Percentiles rank a stretch among this genome's conserved stretches.
Conservation (phyloP, 1,140 invertebrate genomes). For the Hycleus cichorii region DNA sequence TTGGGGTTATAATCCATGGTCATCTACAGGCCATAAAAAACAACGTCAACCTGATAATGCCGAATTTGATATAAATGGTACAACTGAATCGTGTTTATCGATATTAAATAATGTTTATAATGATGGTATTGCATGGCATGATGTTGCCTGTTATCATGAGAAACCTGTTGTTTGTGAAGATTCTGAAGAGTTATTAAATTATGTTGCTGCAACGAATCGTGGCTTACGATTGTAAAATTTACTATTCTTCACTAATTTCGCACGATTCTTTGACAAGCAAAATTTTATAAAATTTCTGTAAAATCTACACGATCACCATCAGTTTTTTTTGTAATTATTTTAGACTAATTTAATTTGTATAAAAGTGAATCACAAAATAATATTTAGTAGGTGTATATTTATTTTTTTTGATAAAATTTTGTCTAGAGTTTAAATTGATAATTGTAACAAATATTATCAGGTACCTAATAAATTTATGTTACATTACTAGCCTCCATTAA, state of each 20-base stretch:
- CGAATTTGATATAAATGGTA: slow-evolving; percentile 81
- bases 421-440: too few relatives aligned
- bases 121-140: slow-evolving; percentile 86
- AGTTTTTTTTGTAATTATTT: neutral
- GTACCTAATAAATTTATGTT: slow-evolving; percentile 12
- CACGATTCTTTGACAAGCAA: too few relatives aligned
- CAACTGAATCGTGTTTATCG: slow-evolving; percentile 76
- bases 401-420: slow-evolving; percentile 4
- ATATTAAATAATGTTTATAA: slow-evolving; percentile 87
- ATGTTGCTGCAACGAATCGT: slow-evolving; percentile 72
- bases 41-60: slow-evolving; percentile 81
- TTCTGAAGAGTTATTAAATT: slow-evolving; percentile 75
- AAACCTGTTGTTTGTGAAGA: slow-evolving; percentile 87
- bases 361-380: neutral
- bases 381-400: neutral
- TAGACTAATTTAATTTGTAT: neutral
- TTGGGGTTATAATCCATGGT: slow-evolving; percentile 80
- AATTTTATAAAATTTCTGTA: too few relatives aligned
- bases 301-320: too few relatives aligned
- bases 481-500: neutral
- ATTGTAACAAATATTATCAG: slow-evolving; percentile 7
- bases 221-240: slow-evolving; percentile 61
- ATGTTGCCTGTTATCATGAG: slow-evolving; percentile 87
- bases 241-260: neutral
- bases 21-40: slow-evolving; percentile 82